Base-by-base conservation (phyloP, 2,888 invertebrate species). In the Heliconius aoede region DNA sequence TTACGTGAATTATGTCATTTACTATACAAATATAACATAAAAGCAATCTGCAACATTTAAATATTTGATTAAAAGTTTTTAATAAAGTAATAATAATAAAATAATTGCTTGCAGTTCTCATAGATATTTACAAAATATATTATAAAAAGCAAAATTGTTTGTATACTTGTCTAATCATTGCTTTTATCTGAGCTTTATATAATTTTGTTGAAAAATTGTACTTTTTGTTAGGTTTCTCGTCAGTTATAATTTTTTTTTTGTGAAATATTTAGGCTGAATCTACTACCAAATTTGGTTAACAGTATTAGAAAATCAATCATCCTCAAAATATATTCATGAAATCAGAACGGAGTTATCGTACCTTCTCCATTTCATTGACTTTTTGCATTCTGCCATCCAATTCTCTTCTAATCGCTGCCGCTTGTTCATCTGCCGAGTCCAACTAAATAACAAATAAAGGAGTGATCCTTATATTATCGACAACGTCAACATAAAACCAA, bases 361-460 rank as follows among this genome's bases (percentile, higher is more conserved):
- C 98, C 96, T 97, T 98, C 92, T 99, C 98, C 98, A 99, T 99
- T 95, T 99, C 99, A 83, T 98, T 97, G 79, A 99, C 98, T 91
- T 97, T 97, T 90, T 99, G 99, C 96, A 99, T 97, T 91, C 99
- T 96, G 81, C 99, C 99, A 92, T 99, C 99, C 83, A 99, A 95
- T 94, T 99, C 99, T 93, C 99, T 96, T 92, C 99, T 96, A 85
- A 99, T 99, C 74, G 99, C 99, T 67, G 99, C 99, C 80, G 99
- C 99, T 95, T 99, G 99, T 93, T 99, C 99, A 92, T 99, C 99
- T 77, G 98, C 98, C 86, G 99, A 99, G 93, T 99, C 99, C 95
- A 99, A 95, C 98, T 99, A 90, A 32, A 36, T 13, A 40, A 36
- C 11, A 84, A n/a, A 30, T n/a, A 1, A 36, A 15, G 82, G 4